Conservation (phyloP, 2,888 invertebrate species). For the Acleris emargana region DNA sequence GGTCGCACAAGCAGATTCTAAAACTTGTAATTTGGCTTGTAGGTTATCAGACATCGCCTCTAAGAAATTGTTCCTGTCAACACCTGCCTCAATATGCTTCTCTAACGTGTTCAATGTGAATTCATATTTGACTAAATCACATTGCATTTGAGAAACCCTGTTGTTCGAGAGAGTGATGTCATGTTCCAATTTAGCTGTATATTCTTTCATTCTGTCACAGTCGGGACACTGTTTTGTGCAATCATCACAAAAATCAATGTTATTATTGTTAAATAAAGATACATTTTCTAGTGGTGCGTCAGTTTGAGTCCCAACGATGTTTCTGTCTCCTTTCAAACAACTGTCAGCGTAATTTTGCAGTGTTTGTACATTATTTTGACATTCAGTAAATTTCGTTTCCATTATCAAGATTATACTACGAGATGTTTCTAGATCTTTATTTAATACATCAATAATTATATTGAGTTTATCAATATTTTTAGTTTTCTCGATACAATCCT, state of each 20-base stretch:
- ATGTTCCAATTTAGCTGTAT: conserved; percentile 56
- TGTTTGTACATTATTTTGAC: conserved; percentile 3
- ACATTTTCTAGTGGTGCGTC: conserved; percentile 43
- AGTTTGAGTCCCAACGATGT: conserved; percentile 42
- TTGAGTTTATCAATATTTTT: conserved; percentile 10
- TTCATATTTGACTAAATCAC: conserved; percentile 59
- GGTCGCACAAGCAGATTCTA: conserved; percentile 55
- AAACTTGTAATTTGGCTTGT: conserved; percentile 51
- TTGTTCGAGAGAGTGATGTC: conserved; percentile 50
- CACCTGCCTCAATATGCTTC: conserved; percentile 54
- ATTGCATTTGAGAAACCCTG: conserved; percentile 53
- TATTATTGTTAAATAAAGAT: conserved; percentile 50
- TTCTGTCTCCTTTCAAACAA: neutral
- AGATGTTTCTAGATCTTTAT: conserved; percentile 16
- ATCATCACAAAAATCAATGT: conserved; percentile 44
- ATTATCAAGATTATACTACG: neutral
- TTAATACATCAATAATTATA: neutral
- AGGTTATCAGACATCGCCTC: conserved; percentile 54
- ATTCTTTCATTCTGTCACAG: conserved; percentile 53
- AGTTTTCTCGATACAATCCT: conserved; percentile 20
- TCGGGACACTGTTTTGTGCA: conserved; percentile 54
- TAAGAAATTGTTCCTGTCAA: conserved; percentile 54
- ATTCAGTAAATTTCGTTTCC: conserved; percentile 16
- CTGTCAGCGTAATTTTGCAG: conserved; percentile 13
- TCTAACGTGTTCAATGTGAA: conserved; percentile 58